phyloP scores from a whole-genome alignment of 2,888 invertebrate genomes.

The Meghimatium bilineatum region DNA sequence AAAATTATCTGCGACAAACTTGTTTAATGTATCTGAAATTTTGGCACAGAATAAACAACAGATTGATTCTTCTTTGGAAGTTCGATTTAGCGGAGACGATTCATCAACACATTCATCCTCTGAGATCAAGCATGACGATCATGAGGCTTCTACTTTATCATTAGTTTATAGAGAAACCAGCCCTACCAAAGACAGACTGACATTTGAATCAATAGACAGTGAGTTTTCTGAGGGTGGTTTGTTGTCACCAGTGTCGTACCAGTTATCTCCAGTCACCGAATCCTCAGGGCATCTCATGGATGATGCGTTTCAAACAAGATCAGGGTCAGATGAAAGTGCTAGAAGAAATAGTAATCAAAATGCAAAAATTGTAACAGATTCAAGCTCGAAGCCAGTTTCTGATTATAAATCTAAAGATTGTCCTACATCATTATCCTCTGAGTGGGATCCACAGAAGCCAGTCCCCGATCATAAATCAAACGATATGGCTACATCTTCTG shows the following conservation, averaged over 20 bases:
- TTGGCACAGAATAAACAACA: slow-evolving; percentile 35
- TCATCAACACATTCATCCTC: slow-evolving; percentile 37
- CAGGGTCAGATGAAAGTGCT: slow-evolving; percentile 7
- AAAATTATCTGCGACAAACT: not conserved
- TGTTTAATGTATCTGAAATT: slow-evolving; percentile 13
- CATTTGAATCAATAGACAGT: slow-evolving; percentile 42
- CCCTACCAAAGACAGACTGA: slow-evolving; percentile 26
- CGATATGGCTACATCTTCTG: not conserved
- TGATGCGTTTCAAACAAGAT: not conserved
- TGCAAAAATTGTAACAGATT: not conserved
- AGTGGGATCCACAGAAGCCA: slow-evolving; percentile 55
- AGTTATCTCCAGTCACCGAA: slow-evolving; percentile 24
- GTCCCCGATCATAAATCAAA: not conserved
- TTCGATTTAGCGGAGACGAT: slow-evolving; percentile 23
- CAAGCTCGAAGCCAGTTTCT: not conserved
- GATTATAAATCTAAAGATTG: not conserved
- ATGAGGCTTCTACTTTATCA: slow-evolving; percentile 16
- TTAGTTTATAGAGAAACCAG: slow-evolving; percentile 10
- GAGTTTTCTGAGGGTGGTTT: slow-evolving; percentile 41
- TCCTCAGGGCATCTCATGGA: not conserved
- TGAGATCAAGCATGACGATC: not conserved
- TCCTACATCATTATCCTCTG: not conserved
- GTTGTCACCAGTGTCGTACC: slow-evolving; percentile 21
- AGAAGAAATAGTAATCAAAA: not conserved
- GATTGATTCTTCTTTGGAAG: slow-evolving; percentile 29